These are phyloP conservation scores for Reinhardtius hippoglossoides DNA, from an alignment of 2,113 vertebrate genomes.

Conservation along the genomic window DNA sequence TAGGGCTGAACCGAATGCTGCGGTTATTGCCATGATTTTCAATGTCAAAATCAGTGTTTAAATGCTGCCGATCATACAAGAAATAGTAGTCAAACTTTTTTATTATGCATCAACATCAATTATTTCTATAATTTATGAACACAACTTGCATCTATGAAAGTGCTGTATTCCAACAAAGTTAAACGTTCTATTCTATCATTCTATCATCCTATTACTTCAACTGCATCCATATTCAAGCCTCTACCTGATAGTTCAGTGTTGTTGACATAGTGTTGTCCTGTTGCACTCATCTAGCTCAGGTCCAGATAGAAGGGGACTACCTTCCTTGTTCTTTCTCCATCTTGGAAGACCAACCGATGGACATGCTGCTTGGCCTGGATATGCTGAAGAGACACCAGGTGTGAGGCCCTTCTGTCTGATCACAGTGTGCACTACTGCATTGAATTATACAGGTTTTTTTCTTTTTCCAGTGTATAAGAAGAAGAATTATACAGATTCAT, in stretches of 20 bases:
- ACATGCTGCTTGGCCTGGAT: constrained; percentile 98
- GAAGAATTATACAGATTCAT: background rate
- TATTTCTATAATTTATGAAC: background rate
- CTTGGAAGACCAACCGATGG: constrained; percentile 99
- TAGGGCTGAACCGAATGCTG: too few species aligned
- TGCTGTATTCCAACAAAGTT: too few species aligned
- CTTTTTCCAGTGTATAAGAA: background rate
- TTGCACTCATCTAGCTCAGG: constrained; percentile 88
- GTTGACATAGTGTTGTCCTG: background rate
- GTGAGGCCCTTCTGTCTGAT: constrained; percentile 16
- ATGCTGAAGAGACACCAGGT: constrained; percentile 99
- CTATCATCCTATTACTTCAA: background rate
- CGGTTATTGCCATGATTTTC: too few species aligned
- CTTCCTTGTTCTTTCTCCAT: constrained; percentile 98
- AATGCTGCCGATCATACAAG: too few species aligned
- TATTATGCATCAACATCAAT: background rate
- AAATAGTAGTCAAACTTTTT: too few species aligned
- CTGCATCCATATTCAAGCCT: background rate
- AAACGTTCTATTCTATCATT: too few species aligned
- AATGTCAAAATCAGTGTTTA: too few species aligned
- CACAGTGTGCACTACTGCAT: background rate
- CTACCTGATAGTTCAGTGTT: background rate
- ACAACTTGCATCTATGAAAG: background rate
- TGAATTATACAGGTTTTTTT: background rate
- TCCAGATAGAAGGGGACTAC: constrained; percentile 98